These are phyloP conservation scores for Pelodiscus sinensis DNA, from an alignment of 2,113 vertebrate genomes.

Conservation along the genomic window DNA sequence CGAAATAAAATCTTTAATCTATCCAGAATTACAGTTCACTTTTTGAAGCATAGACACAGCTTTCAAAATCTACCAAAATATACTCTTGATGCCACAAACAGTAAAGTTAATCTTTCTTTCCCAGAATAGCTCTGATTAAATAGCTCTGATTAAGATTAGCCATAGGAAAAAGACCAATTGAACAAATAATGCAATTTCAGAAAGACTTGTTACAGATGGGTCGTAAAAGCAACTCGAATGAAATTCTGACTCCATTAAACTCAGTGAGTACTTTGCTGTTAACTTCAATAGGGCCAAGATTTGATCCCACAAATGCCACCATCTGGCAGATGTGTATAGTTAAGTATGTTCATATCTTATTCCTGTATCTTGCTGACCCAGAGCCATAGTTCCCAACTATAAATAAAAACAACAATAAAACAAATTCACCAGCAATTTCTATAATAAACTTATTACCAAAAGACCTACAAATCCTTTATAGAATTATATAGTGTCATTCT, in stretches of 20 bases:
- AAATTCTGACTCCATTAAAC: neutral
- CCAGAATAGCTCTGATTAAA: neutral
- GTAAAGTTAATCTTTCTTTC: neutral
- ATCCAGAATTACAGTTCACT: neutral
- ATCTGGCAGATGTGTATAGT: neutral
- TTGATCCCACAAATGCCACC: neutral
- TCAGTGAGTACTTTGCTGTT: neutral
- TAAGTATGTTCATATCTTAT: neutral
- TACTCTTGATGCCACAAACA: neutral
- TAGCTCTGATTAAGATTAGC: neutral
- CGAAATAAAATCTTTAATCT: neutral
- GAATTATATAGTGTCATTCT: neutral
- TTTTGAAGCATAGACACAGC: neutral
- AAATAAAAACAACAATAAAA: neutral
- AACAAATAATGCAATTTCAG: neutral
- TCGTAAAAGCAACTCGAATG: neutral
- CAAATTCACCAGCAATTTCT: neutral
- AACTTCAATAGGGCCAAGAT: neutral
- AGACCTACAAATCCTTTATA: neutral
- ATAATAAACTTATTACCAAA: neutral
- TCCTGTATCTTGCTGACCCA: neutral
- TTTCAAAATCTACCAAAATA: neutral
- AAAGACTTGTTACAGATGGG: neutral
- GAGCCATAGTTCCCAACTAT: neutral
- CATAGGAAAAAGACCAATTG: neutral